Percentiles rank a stretch among this genome's conserved stretches.
Evolutionary conservation across 2,888 invertebrate genomes (phyloP).

Genomic region (Drosophila setosimentum): DNA sequence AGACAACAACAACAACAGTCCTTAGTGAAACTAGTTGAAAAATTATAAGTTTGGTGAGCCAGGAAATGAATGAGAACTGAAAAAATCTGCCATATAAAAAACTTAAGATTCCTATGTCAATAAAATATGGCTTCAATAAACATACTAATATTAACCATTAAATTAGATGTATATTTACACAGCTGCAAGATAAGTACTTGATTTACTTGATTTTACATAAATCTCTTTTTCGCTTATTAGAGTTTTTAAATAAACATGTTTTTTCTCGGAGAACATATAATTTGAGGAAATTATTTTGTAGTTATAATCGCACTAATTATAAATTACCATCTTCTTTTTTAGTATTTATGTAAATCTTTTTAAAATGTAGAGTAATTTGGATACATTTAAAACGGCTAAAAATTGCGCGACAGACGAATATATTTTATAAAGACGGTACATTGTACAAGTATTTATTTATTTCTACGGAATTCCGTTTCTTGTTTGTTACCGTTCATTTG

Average conservation of each 20-base stretch:
- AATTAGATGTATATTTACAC: background rate
- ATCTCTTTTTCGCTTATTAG: background rate
- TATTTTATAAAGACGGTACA: background rate
- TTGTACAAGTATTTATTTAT: background rate
- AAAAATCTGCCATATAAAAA: background rate
- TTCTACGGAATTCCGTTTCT: background rate
- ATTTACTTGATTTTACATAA: background rate
- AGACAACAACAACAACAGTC: conserved; percentile 13
- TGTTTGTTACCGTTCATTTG: background rate
- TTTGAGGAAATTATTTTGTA: background rate
- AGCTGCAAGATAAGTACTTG: background rate
- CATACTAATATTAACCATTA: background rate
- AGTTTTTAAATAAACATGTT: background rate
- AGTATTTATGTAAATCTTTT: background rate
- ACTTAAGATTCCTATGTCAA: background rate
- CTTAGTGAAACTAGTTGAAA: conserved; percentile 28
- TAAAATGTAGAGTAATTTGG: background rate
- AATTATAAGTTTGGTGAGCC: conserved; percentile 19
- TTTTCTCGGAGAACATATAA: background rate
- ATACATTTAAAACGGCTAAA: background rate
- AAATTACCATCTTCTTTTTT: background rate
- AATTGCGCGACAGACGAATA: background rate
- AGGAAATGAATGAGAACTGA: conserved; percentile 14
- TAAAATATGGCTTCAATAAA: background rate
- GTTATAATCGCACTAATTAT: background rate